These are phyloP conservation scores for Hoplostethus mediterraneus DNA, from an alignment of 2,797 vertebrate genomes.

Conservation along the genomic window DNA sequence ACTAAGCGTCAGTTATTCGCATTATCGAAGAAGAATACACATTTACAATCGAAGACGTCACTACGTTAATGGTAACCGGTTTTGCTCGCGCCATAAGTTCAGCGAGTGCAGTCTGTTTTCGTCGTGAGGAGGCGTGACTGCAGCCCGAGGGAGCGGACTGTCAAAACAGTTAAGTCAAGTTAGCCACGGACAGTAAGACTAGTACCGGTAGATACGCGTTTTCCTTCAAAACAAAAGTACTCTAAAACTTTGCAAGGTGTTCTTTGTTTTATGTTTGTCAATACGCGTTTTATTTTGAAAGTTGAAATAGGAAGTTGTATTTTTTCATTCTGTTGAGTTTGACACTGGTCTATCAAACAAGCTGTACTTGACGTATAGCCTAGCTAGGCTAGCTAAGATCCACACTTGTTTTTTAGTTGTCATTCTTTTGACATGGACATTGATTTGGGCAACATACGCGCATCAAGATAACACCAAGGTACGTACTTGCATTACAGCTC, in stretches of 20 bases:
- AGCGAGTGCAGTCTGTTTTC: background rate
- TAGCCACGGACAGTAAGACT: no score
- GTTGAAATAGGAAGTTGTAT: no score
- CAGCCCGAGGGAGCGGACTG: background rate
- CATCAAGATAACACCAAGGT: conserved; percentile 1
- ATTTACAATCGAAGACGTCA: background rate
- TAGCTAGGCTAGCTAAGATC: background rate
- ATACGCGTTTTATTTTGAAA: no score
- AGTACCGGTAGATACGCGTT: no score
- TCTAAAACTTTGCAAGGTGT: no score
- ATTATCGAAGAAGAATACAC: background rate
- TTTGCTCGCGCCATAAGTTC: background rate
- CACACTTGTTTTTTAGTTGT: background rate
- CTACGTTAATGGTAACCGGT: background rate
- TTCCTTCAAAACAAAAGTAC: no score
- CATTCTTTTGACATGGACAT: background rate
- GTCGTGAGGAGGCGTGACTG: conserved; percentile 1
- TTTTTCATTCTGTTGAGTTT: no score
- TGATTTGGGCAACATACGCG: background rate
- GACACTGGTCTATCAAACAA: no score
- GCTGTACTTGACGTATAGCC: background rate
- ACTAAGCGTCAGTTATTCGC: background rate
- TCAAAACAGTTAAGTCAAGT: no score
- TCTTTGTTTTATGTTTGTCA: no score
- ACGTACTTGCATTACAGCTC: background rate